These are phyloP conservation scores for Drosophila punjabiensis DNA, from an alignment of 1,140 invertebrate genomes.

Conservation along the genomic window DNA sequence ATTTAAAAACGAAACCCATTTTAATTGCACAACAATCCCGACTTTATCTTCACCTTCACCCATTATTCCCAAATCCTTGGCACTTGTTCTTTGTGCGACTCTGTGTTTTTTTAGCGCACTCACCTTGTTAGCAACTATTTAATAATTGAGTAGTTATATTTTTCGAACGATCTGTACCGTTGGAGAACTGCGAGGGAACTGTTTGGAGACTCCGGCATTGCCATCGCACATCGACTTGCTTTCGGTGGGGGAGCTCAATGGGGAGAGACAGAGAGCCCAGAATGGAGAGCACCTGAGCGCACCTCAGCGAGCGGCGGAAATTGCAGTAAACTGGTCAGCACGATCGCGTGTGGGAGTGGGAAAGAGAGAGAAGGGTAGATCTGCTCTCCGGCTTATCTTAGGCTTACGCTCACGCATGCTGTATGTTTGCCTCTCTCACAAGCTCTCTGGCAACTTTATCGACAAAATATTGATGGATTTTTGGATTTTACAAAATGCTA, in stretches of 20 bases:
- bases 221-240: constrained; percentile 57
- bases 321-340: constrained; percentile 28
- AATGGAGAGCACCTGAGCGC: constrained; percentile 7
- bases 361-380: neutral
- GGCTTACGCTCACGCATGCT: constrained; percentile 8
- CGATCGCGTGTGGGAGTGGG: constrained; percentile 27
- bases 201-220: constrained; percentile 46
- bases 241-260: constrained; percentile 13
- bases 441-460: neutral
- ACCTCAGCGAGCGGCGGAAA: constrained; percentile 19
- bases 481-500: neutral
- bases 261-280: constrained; percentile 15
- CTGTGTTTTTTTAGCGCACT: constrained; percentile 29
- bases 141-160: constrained; percentile 42
- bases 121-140: constrained; percentile 66
- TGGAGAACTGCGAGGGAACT: constrained; percentile 69
- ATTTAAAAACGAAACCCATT: constrained; percentile 8
- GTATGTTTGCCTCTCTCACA: neutral
- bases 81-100: constrained; percentile 22
- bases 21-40: constrained; percentile 9
- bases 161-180: constrained; percentile 45
- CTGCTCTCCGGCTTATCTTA: constrained; percentile 12
- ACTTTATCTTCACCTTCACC: constrained; percentile 28
- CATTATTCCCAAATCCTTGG: constrained; percentile 10
- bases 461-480: neutral